Evolutionary conservation across 2,888 invertebrate species (phyloP).

Genomic region (Protonemura montana): DNA sequence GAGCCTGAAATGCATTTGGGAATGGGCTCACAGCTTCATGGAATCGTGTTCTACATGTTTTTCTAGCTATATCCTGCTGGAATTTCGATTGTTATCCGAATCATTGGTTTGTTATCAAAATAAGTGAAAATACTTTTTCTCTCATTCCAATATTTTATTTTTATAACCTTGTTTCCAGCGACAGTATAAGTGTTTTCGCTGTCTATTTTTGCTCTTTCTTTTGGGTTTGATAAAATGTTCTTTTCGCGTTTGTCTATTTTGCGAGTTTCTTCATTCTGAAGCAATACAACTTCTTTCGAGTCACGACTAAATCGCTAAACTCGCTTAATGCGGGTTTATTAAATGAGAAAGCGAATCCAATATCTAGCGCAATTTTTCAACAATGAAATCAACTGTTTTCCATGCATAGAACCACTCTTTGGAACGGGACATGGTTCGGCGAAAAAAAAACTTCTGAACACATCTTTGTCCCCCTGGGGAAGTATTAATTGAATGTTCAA

Average conservation of each 20-base stretch:
- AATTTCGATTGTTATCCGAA: not conserved
- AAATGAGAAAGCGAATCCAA: not conserved
- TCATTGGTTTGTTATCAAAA: not conserved
- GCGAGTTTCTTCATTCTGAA: not conserved
- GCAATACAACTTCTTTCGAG: not conserved
- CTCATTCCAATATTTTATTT: not conserved
- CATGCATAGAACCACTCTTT: not conserved
- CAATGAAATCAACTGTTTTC: not conserved
- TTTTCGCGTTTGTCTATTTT: not conserved
- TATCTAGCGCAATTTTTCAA: not conserved
- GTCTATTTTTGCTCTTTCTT: not conserved
- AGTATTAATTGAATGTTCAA: conserved; percentile 23
- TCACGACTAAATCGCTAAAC: not conserved
- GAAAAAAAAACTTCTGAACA: not conserved
- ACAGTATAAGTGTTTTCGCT: not conserved
- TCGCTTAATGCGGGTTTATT: not conserved
- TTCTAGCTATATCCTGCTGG: too few species aligned
- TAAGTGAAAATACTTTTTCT: not conserved
- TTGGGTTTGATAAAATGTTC: not conserved
- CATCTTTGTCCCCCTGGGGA: not conserved
- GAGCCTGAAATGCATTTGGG: too few species aligned
- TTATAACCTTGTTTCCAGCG: too few species aligned
- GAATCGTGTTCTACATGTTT: too few species aligned
- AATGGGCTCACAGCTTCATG: too few species aligned
- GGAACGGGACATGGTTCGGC: not conserved